Conservation (phyloP, 2,113 vertebrate genomes). For the Chlamydotis undulata region DNA sequence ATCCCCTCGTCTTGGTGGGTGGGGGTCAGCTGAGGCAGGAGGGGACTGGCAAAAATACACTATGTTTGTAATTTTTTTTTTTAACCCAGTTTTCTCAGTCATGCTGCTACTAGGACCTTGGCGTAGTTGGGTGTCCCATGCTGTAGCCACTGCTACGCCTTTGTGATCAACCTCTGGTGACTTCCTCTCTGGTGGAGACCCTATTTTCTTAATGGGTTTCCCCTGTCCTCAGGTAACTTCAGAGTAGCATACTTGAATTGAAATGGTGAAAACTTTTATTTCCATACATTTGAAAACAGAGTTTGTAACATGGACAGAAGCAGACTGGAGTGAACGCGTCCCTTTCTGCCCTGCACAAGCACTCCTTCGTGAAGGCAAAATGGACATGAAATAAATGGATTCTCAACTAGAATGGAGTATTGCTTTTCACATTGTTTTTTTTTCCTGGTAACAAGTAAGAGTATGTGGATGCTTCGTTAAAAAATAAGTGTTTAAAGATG, state of each 20-base stretch:
- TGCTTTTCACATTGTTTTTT: background rate
- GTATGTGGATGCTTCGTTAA: background rate
- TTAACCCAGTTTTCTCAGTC: background rate
- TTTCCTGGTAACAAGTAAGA: background rate
- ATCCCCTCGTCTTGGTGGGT: background rate
- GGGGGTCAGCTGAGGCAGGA: background rate
- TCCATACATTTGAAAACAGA: background rate
- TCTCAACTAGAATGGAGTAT: background rate
- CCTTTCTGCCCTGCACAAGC: background rate
- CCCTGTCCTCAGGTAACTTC: accelerated
- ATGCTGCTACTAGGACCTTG: background rate
- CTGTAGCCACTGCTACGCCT: accelerated
- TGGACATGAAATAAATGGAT: background rate
- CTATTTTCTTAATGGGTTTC: background rate
- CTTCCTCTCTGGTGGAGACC: background rate
- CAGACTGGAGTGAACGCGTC: background rate
- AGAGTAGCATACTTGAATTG: background rate
- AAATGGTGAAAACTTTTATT: background rate
- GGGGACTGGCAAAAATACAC: background rate
- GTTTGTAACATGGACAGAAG: background rate
- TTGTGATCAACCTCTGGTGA: background rate
- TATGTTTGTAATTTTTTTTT: background rate
- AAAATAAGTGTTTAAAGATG: background rate
- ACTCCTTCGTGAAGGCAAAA: background rate
- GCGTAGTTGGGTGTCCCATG: background rate